phyloP scores from a whole-genome alignment of 2,797 vertebrate species.

The Adelosebastes latens region DNA sequence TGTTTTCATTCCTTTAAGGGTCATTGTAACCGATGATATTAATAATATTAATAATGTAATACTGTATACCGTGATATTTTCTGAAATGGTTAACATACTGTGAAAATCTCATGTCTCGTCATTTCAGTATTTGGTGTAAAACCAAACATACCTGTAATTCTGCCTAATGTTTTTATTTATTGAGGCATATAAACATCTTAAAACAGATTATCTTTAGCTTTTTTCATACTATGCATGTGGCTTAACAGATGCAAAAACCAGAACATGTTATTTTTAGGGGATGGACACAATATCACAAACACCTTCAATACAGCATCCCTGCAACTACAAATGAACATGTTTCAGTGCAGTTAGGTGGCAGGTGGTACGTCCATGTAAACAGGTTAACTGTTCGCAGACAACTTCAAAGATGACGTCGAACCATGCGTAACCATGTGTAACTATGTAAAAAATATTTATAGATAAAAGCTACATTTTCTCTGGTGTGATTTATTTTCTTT shows the following conservation, averaged over 20 bases:
- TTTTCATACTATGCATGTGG: neutral
- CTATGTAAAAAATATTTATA: neutral
- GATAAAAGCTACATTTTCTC: neutral
- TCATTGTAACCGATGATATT: too few species aligned
- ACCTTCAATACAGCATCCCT: neutral
- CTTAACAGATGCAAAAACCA: neutral
- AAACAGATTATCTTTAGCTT: neutral
- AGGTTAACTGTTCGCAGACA: neutral
- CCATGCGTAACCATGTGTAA: too few species aligned
- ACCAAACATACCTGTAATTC: neutral
- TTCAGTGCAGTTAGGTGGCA: neutral
- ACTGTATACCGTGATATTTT: too few species aligned
- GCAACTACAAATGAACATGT: neutral
- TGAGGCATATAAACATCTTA: neutral
- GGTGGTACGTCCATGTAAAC: neutral
- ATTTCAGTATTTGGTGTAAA: neutral
- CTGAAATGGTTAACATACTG: too few species aligned
- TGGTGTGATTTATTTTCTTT: neutral
- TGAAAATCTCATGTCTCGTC: too few species aligned
- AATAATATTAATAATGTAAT: too few species aligned
- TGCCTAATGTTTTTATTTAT: neutral
- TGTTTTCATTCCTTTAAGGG: too few species aligned
- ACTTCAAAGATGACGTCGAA: neutral
- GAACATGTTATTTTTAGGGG: neutral
- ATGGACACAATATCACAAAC: neutral